Base-by-base conservation (phyloP, 1,140 invertebrate genomes). In the Drosophila sturtevanti region DNA sequence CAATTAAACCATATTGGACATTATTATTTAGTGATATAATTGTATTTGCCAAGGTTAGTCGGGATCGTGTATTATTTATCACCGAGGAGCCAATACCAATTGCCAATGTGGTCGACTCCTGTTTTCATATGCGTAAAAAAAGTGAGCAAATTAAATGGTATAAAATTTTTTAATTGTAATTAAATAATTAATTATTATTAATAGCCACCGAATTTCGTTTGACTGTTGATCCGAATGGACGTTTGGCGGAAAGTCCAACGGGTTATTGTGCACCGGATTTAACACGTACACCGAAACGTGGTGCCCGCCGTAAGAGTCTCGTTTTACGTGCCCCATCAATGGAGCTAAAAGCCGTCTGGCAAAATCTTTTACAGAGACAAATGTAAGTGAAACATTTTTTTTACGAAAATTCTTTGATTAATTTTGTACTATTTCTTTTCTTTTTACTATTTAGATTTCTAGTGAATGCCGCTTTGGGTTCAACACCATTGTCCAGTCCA, bases 291-390 rank as follows among this genome's bases (percentile, higher is more conserved):
- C 95, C 95, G 0, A 93, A 93, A 18, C 95, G 94, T 44, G 94
- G 94, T 11, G 92, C 93, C 0, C 92, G 94, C 52, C 94, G 95
- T 72, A 93, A 95, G 78, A 95, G 95, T 4, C 91, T 97, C 2
- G 94, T 96, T 0, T 91, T 97, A 9, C 92, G 96, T 27, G 96
- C 97, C 0, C 96, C 96, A 0, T 96, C 95, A 0, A 93, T 95
- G 38, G 97, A 97, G 90, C 91, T 97, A 6, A 97, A 97, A 89
- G 96, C 96, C 16, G 96, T 97, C 1, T 97, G 96, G 97, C 96
- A 97, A 90, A 97, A 96, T 82, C 93, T 97, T n/a, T 93, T 97
- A 10, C 96, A 97, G 77, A 93, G 96, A 66, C 96, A 97, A 92
- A 96, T 97, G 96, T 97, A 93, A 95, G 95, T 93, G 1, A 2